phyloP scores from a whole-genome alignment of 1,140 invertebrate genomes.

The Drosophila nebulosa region DNA sequence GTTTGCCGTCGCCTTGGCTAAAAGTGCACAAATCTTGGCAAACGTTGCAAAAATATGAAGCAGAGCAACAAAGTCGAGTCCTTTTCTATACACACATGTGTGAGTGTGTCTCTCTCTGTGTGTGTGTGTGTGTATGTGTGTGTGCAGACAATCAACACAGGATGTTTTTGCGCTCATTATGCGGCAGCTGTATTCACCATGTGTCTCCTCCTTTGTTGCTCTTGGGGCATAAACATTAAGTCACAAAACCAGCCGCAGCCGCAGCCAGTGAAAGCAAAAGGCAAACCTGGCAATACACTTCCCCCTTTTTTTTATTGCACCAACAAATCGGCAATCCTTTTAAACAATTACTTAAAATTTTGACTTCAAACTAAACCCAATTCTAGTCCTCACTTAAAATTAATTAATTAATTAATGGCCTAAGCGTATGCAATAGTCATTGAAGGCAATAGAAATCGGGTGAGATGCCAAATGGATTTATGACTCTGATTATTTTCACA shows the following conservation, averaged over 20 bases:
- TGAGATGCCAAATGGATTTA: too few relatives aligned
- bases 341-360: too few relatives aligned
- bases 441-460: too few relatives aligned
- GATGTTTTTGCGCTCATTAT: constrained; percentile 76
- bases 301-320: too few relatives aligned
- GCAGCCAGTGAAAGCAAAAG: constrained; percentile 22
- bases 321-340: too few relatives aligned
- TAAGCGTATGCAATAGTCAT: too few relatives aligned
- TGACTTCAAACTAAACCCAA: too few relatives aligned
- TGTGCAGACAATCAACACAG: constrained; percentile 60
- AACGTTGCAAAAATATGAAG: constrained; percentile 52
- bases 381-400: too few relatives aligned
- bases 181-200: constrained; percentile 57
- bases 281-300: neutral
- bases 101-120: constrained; percentile 33
- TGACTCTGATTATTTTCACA: too few relatives aligned
- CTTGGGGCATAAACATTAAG: constrained; percentile 49
- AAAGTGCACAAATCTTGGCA: constrained; percentile 73
- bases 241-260: constrained; percentile 20
- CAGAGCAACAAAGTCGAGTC: constrained; percentile 2
- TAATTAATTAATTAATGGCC: too few relatives aligned
- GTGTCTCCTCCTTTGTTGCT: constrained; percentile 50
- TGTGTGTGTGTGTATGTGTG: constrained; percentile 25
- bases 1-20: constrained; percentile 28
- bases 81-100: neutral